These are phyloP conservation scores for Pantala flavescens DNA, from an alignment of 1,140 invertebrate species.

Conservation along the genomic window DNA sequence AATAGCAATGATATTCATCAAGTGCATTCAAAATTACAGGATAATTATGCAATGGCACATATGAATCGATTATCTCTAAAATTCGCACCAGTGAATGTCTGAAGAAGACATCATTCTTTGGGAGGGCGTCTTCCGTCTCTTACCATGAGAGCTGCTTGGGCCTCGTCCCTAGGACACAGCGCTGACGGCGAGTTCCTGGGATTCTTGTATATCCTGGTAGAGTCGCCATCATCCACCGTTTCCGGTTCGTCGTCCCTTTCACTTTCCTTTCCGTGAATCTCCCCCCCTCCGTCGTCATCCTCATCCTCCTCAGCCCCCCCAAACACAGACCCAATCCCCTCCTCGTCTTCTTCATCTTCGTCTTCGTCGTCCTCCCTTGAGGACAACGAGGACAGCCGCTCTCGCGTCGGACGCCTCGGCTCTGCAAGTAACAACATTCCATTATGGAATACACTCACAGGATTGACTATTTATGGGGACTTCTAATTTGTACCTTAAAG, in stretches of 20 bases:
- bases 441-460: too few relatives aligned
- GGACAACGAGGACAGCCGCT: not conserved
- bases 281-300: not conserved
- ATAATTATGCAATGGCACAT: too few relatives aligned
- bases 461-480: too few relatives aligned
- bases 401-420: not conserved
- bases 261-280: not conserved
- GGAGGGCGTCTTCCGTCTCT: too few relatives aligned
- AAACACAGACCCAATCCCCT: not conserved
- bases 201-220: constrained; percentile 74
- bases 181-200: constrained; percentile 76
- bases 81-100: too few relatives aligned
- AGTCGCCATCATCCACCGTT: constrained; percentile 48
- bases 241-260: constrained; percentile 9
- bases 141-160: constrained; percentile 42
- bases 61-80: too few relatives aligned
- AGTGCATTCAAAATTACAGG: too few relatives aligned
- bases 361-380: not conserved
- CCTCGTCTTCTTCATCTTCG: not conserved
- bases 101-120: too few relatives aligned
- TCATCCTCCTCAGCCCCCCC: not conserved
- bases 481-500: too few relatives aligned
- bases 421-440: not conserved
- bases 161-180: constrained; percentile 70
- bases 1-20: too few relatives aligned